Evolutionary conservation across 2,888 invertebrate genomes (phyloP).

Genomic region (Drosophila merina): DNA sequence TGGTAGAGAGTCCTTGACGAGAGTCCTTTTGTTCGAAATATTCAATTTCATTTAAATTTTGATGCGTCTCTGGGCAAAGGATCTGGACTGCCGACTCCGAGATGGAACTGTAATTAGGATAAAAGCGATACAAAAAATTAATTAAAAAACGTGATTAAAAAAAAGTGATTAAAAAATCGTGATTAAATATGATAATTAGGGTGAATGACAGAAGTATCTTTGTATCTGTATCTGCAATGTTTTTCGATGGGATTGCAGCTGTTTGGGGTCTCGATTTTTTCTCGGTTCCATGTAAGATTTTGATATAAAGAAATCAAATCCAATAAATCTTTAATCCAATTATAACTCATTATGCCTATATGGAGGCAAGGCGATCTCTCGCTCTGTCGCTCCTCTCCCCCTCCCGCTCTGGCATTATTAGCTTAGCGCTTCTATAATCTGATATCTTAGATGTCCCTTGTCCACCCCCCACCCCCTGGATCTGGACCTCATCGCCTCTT

Average conservation of each 20-base stretch:
- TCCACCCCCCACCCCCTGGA: slow-evolving; percentile 19
- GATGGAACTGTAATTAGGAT: slow-evolving; percentile 22
- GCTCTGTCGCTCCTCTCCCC: slow-evolving; percentile 13
- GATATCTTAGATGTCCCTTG: slow-evolving; percentile 69
- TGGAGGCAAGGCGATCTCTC: slow-evolving; percentile 57
- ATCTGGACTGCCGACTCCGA: slow-evolving; percentile 20
- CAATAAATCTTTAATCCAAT: slow-evolving; percentile 81
- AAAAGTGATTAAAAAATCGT: background rate
- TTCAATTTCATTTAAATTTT: slow-evolving; percentile 68
- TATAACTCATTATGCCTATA: slow-evolving; percentile 78
- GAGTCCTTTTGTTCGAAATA: slow-evolving; percentile 55
- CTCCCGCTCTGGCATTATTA: slow-evolving; percentile 61
- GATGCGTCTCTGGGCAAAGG: slow-evolving; percentile 64
- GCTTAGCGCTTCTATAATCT: slow-evolving; percentile 66
- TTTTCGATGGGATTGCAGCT: slow-evolving; percentile 23
- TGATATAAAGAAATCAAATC: slow-evolving; percentile 56
- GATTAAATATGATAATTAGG: slow-evolving; percentile 23
- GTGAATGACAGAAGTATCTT: slow-evolving; percentile 29
- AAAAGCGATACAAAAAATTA: background rate
- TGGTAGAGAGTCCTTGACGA: slow-evolving; percentile 12
- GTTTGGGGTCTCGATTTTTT: slow-evolving; percentile 6
- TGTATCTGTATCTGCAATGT: slow-evolving; percentile 11
- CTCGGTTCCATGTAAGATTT: slow-evolving; percentile 24
- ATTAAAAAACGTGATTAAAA: slow-evolving; percentile 2
- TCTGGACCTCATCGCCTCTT: no score